These are phyloP conservation scores for Melieria omissa DNA, from an alignment of 2,888 invertebrate species.

Conservation along the genomic window DNA sequence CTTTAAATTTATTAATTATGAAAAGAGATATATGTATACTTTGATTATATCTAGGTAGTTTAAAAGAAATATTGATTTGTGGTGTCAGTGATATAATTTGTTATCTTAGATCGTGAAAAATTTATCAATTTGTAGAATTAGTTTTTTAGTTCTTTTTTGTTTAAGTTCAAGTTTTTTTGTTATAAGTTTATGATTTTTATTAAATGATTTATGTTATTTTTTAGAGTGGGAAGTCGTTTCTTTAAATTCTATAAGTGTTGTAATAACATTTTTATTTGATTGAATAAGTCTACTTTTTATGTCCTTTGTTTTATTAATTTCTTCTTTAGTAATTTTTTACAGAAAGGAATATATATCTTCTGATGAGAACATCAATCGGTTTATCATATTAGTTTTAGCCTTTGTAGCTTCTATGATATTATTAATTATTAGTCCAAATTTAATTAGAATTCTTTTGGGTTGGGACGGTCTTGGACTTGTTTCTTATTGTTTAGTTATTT, in stretches of 20 bases:
- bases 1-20: constrained; percentile 73
- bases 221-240: constrained; percentile 71
- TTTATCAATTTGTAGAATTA: constrained; percentile 70
- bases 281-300: constrained; percentile 75
- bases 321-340: constrained; percentile 74
- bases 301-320: constrained; percentile 75
- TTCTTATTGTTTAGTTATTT: constrained; percentile 69
- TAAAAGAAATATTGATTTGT: constrained; percentile 78
- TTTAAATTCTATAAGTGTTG: constrained; percentile 68
- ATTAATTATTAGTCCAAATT: constrained; percentile 72
- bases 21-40: constrained; percentile 69
- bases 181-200: constrained; percentile 67
- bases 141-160: constrained; percentile 68
- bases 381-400: constrained; percentile 74
- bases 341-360: constrained; percentile 73
- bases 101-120: constrained; percentile 70
- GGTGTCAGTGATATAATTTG: constrained; percentile 71
- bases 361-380: constrained; percentile 72
- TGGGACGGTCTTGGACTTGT: no score
- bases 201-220: constrained; percentile 68
- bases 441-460: no score
- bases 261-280: constrained; percentile 73
- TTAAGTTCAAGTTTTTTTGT: constrained; percentile 66
- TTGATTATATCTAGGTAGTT: constrained; percentile 74
- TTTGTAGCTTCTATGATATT: constrained; percentile 77